Conservation (phyloP, 2,797 vertebrate species). For the Platyrinchus mystaceus region DNA sequence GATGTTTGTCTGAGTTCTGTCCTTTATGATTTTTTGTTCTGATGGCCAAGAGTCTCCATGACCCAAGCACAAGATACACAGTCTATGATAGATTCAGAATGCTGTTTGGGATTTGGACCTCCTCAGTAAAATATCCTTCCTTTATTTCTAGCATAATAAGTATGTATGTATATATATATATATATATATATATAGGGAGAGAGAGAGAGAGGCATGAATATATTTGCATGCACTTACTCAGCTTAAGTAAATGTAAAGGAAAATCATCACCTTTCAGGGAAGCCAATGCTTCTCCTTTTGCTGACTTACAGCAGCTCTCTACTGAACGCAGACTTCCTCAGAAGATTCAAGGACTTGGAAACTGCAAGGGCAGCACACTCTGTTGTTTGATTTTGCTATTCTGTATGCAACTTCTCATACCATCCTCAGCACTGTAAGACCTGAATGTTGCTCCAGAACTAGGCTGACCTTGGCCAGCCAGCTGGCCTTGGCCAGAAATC, state of each 20-base stretch:
- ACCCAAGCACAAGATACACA: accelerated
- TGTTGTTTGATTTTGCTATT: background rate
- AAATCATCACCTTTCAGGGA: background rate
- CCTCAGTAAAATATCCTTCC: background rate
- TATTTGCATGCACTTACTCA: background rate
- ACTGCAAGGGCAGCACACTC: background rate
- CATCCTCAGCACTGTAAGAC: background rate
- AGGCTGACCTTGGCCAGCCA: background rate
- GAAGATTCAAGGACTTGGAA: background rate
- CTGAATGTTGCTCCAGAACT: background rate
- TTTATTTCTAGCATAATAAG: background rate
- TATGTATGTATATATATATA: no score
- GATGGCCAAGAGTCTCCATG: background rate
- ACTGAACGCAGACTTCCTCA: background rate
- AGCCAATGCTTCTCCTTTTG: background rate
- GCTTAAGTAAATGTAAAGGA: background rate
- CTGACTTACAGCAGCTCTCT: background rate
- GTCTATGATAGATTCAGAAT: background rate
- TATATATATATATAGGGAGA: no score
- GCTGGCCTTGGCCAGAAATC: background rate
- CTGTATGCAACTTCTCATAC: background rate
- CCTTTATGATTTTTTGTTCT: background rate
- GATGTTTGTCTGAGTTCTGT: background rate
- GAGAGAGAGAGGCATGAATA: background rate
- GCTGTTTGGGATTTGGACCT: background rate